Evolutionary conservation across 2,888 invertebrate species (phyloP).

Genomic region (Byasa hedistus): DNA sequence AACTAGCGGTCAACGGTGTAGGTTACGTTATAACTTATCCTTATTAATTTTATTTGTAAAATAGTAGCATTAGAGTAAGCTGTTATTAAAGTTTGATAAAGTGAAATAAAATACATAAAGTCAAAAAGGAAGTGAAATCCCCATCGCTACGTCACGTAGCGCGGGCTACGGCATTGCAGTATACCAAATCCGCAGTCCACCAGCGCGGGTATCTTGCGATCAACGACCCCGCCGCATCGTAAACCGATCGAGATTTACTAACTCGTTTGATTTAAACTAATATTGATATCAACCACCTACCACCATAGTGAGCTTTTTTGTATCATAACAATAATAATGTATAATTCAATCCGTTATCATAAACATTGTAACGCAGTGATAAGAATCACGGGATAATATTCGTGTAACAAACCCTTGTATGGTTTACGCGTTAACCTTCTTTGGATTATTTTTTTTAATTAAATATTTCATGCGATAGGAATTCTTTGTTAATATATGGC

Average conservation of each 20-base stretch:
- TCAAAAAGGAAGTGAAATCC: constrained; percentile 11
- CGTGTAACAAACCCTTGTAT: background rate
- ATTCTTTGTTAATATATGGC: no score
- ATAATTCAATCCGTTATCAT: background rate
- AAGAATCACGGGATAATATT: background rate
- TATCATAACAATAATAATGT: no score
- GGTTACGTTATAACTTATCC: no score
- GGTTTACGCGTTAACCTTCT: background rate
- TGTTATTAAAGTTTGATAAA: background rate
- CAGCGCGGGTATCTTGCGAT: constrained; percentile 12
- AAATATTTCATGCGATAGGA: no score
- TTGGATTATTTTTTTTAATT: background rate
- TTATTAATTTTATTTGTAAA: no score
- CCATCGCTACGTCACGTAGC: constrained; percentile 20
- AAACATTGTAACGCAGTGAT: background rate
- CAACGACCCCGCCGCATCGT: constrained; percentile 20
- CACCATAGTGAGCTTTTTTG: no score
- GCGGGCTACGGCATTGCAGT: constrained; percentile 27
- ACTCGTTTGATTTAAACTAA: constrained; percentile 7
- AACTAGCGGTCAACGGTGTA: no score
- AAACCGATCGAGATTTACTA: constrained; percentile 17
- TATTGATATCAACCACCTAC: background rate
- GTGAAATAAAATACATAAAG: background rate
- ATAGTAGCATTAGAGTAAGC: no score
- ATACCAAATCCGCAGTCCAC: constrained; percentile 12